phyloP scores from a whole-genome alignment of 1,140 invertebrate genomes.

The Drosophila bifasciata region DNA sequence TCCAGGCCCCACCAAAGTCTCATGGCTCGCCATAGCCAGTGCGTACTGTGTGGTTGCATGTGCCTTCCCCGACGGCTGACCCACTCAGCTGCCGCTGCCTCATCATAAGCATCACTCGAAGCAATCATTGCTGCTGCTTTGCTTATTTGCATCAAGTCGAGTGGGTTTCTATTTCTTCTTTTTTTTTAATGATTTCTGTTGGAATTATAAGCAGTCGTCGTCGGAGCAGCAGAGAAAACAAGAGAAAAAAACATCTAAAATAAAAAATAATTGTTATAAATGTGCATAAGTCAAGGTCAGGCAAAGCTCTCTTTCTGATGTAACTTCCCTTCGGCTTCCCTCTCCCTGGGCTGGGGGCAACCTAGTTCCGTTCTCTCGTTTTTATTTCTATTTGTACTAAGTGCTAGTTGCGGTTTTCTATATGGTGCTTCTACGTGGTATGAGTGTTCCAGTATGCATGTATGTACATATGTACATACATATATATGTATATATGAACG shows the following conservation, averaged over 20 bases:
- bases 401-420: constrained; percentile 31
- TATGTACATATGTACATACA: too few species aligned
- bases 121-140: constrained; percentile 21
- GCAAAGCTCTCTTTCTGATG: constrained; percentile 39
- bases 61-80: constrained; percentile 34
- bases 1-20: too few species aligned
- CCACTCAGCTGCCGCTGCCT: constrained; percentile 33
- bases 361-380: constrained; percentile 31
- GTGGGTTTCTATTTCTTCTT: constrained; percentile 30
- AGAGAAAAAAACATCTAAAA: constrained; percentile 23
- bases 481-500: too few species aligned
- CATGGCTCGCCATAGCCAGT: neutral
- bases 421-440: neutral
- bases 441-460: constrained; percentile 24
- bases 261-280: constrained; percentile 55
- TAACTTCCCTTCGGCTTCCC: constrained; percentile 17
- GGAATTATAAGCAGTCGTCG: constrained; percentile 39
- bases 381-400: constrained; percentile 50
- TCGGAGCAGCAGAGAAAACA: too few species aligned
- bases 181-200: constrained; percentile 50
- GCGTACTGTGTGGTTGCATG: constrained; percentile 42
- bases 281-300: constrained; percentile 61
- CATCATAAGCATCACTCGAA: constrained; percentile 49
- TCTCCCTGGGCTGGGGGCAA: constrained; percentile 25
- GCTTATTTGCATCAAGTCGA: constrained; percentile 57